phyloP scores from a whole-genome alignment of 1,140 invertebrate species.

The Argopecten irradians region DNA sequence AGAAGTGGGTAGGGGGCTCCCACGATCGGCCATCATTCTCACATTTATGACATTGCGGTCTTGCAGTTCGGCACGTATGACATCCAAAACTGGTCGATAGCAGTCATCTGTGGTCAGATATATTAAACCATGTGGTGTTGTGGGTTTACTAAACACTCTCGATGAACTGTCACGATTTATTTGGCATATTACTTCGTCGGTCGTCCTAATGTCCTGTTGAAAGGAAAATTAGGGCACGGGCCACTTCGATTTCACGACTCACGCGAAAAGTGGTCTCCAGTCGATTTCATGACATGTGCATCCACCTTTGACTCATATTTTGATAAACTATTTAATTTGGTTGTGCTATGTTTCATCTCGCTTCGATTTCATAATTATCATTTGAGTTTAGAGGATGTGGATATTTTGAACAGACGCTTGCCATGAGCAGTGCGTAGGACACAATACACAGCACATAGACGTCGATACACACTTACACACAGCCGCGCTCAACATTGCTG shows the following conservation, averaged over 20 bases:
- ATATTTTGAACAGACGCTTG: neutral
- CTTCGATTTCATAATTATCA: neutral
- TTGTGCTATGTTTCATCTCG: neutral
- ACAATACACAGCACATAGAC: constrained; percentile 21
- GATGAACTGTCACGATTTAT: neutral
- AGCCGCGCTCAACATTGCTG: neutral
- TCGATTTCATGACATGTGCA: neutral
- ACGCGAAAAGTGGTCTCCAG: neutral
- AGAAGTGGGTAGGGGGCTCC: constrained; percentile 39
- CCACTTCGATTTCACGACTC: neutral
- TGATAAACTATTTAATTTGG: neutral
- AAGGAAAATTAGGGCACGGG: constrained; percentile 18
- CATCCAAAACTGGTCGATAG: neutral
- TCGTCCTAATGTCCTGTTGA: neutral
- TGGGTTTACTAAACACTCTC: neutral
- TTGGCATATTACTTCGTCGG: neutral
- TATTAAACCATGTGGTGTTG: neutral
- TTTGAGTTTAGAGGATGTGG: neutral
- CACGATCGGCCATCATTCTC: constrained; percentile 38
- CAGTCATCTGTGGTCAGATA: neutral
- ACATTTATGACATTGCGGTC: constrained; percentile 43
- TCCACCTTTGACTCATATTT: neutral
- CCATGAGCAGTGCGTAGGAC: neutral
- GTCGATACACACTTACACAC: constrained; percentile 5
- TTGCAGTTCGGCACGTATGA: constrained; percentile 43